Conservation (phyloP, 2,113 vertebrate genomes). For the Amblyopsis rosae region DNA sequence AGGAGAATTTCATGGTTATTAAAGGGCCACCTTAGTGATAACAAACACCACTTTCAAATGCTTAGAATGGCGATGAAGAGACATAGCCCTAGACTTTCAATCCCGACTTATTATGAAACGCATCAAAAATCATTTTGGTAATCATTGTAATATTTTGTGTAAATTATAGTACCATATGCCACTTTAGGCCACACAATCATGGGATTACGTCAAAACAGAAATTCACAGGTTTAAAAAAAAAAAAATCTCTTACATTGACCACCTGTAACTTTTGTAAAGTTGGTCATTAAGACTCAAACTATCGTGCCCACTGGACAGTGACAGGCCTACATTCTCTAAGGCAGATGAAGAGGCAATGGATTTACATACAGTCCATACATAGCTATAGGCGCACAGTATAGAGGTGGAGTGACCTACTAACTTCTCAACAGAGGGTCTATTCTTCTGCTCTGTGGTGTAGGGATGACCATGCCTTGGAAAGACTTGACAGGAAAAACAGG, state of each 20-base stretch:
- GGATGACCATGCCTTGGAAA: not conserved
- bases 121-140: too few species aligned
- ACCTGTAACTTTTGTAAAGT: not conserved
- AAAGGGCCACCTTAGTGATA: too few species aligned
- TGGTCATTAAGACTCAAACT: not conserved
- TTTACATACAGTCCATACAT: not conserved
- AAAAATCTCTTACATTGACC: slow-evolving; percentile 14
- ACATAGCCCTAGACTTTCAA: too few species aligned
- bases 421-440: not conserved
- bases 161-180: too few species aligned
- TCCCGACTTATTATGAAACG: too few species aligned
- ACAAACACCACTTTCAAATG: too few species aligned
- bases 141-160: too few species aligned
- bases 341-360: not conserved
- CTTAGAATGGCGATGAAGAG: too few species aligned
- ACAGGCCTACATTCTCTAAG: not conserved
- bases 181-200: too few species aligned
- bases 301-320: not conserved
- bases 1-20: too few species aligned
- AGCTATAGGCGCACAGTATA: not conserved
- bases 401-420: not conserved
- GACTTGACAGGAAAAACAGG: not conserved
- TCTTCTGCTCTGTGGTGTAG: slow-evolving; percentile 11
- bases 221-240: not conserved
- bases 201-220: not conserved